These are phyloP conservation scores for Drosophila stalkeri DNA, from an alignment of 2,888 invertebrate species.

Conservation along the genomic window DNA sequence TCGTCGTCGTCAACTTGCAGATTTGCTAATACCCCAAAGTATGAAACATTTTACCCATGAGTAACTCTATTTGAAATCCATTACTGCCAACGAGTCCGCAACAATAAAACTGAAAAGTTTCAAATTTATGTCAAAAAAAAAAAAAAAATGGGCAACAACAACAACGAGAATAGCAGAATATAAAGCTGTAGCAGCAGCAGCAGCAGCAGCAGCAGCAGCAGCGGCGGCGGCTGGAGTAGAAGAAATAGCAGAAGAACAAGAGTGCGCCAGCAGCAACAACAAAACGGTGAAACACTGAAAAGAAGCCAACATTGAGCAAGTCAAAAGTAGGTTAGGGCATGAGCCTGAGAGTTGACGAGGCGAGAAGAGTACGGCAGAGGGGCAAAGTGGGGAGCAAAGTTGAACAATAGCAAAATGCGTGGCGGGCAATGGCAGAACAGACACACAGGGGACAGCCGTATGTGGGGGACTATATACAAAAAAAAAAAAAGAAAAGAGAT, in stretches of 20 bases:
- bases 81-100: conserved; percentile 78
- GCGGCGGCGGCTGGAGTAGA: conserved; percentile 29
- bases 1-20: conserved; percentile 54
- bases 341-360: conserved; percentile 4
- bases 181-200: conserved; percentile 17
- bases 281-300: conserved; percentile 59
- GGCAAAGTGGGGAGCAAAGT: conserved; percentile 38
- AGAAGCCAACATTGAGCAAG: conserved; percentile 69
- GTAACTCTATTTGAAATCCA: conserved; percentile 81
- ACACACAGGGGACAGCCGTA: conserved; percentile 42
- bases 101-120: conserved; percentile 80
- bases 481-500: conserved; percentile 13
- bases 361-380: neutral
- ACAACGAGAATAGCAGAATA: conserved; percentile 10
- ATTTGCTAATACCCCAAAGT: conserved; percentile 81
- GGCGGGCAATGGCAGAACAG: conserved; percentile 38
- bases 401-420: conserved; percentile 76
- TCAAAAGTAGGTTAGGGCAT: conserved; percentile 71
- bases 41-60: conserved; percentile 80
- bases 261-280: conserved; percentile 40
- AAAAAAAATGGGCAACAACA: conserved; percentile 1
- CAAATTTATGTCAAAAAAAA: conserved; percentile 77
- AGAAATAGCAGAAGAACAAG: conserved; percentile 25
- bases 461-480: conserved; percentile 42
- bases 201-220: neutral